These are phyloP conservation scores for Anguilla megastoma DNA, from an alignment of 2,797 vertebrate species.

Conservation along the genomic window DNA sequence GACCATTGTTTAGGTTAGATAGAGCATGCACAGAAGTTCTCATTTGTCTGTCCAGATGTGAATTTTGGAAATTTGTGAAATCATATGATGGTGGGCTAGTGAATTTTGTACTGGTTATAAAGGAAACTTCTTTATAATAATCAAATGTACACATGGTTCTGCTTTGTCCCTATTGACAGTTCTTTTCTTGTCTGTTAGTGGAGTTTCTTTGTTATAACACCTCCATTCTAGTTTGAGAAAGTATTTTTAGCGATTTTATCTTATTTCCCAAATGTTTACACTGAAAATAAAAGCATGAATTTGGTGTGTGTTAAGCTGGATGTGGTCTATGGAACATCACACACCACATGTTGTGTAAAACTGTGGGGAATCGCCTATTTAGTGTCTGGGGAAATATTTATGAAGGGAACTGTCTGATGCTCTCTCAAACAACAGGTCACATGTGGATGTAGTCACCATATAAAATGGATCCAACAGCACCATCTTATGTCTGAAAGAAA, in stretches of 20 bases:
- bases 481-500: conserved; percentile 46
- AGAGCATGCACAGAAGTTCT: neutral
- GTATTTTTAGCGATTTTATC: conserved; percentile 6
- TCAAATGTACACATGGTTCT: neutral
- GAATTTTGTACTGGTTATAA: neutral
- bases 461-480: conserved; percentile 25
- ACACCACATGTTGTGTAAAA: neutral
- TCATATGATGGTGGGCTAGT: neutral
- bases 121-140: neutral
- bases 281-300: neutral
- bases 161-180: neutral
- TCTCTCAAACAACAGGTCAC: conserved; percentile 44
- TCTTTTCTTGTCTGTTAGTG: neutral
- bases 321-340: neutral
- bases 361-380: neutral
- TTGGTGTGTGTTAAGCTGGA: neutral
- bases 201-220: neutral
- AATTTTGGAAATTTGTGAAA: neutral
- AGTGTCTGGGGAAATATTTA: conserved; percentile 21
- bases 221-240: neutral
- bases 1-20: neutral
- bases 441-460: neutral
- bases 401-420: neutral
- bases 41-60: neutral
- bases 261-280: neutral